Percentiles rank a stretch among this genome's conserved stretches.
Conservation (phyloP, 2,113 vertebrate species). For the Marcusenius ussheri region DNA sequence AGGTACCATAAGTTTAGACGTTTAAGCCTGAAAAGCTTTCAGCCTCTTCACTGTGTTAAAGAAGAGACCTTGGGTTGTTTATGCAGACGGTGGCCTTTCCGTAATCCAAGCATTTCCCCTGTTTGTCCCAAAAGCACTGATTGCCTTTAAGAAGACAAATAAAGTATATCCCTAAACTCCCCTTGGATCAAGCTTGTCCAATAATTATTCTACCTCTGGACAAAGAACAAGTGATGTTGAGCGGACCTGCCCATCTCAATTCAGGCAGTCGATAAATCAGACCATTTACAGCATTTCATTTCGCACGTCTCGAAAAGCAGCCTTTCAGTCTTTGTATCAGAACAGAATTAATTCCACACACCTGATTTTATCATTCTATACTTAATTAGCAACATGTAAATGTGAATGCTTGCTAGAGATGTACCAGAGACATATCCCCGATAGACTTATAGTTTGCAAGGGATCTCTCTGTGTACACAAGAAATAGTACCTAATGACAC, state of each 20-base stretch:
- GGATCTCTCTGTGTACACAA: not conserved
- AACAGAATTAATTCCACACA: not conserved
- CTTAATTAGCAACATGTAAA: not conserved
- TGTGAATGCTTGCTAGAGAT: not conserved
- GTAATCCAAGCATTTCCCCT: conserved; percentile 58
- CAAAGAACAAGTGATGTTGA: conserved; percentile 14
- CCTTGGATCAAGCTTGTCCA: conserved; percentile 58
- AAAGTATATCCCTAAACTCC: conserved; percentile 62
- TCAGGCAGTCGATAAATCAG: not conserved
- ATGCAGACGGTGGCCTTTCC: conserved; percentile 50
- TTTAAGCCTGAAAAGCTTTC: not conserved
- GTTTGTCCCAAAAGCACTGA: conserved; percentile 54
- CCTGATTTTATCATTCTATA: not conserved
- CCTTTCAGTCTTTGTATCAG: not conserved
- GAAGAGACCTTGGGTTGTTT: conserved; percentile 50
- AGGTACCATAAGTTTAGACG: not conserved
- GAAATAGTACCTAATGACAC: not conserved
- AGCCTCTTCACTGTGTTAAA: not conserved
- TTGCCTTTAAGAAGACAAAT: conserved; percentile 66
- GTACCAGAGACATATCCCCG: not conserved
- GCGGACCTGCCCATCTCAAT: not conserved
- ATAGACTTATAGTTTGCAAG: not conserved
- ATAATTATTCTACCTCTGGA: conserved; percentile 51
- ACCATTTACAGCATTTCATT: not conserved
- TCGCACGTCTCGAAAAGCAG: not conserved